Conservation (phyloP, 2,888 invertebrate species). For the Chaetogeoica ovagalla region DNA sequence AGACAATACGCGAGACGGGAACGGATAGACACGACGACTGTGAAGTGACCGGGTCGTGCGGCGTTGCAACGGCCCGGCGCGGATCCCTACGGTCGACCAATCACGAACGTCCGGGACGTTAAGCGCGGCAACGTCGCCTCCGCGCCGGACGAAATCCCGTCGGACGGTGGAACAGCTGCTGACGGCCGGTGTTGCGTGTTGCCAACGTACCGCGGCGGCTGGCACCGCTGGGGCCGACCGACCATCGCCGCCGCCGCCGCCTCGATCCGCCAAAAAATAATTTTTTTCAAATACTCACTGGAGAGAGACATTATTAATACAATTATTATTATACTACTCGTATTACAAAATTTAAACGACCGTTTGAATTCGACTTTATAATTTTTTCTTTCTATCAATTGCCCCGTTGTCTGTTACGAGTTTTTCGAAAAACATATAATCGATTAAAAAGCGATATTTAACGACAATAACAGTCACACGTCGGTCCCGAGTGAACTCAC, state of each 20-base stretch:
- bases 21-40: conserved; percentile 14
- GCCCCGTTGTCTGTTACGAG: too few relatives aligned
- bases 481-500: too few relatives aligned
- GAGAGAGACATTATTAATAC: too few relatives aligned
- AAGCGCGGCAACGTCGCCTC: conserved; percentile 29
- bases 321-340: too few relatives aligned
- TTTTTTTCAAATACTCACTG: not conserved
- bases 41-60: conserved; percentile 36
- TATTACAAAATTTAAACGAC: too few relatives aligned
- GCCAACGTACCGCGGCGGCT: not conserved
- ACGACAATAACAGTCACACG: too few relatives aligned
- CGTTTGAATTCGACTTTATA: too few relatives aligned
- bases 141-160: not conserved
- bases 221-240: not conserved
- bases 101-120: not conserved
- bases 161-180: conserved; percentile 7
- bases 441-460: too few relatives aligned
- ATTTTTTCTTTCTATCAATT: too few relatives aligned
- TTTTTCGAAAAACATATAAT: too few relatives aligned
- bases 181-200: too few relatives aligned
- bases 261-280: not conserved
- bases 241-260: not conserved
- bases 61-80: not conserved
- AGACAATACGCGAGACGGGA: conserved; percentile 3
- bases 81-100: not conserved